Evolutionary conservation across 53 echinoderm and acorn worm species (phyloP).

Genomic region (Holothuria scabra): DNA sequence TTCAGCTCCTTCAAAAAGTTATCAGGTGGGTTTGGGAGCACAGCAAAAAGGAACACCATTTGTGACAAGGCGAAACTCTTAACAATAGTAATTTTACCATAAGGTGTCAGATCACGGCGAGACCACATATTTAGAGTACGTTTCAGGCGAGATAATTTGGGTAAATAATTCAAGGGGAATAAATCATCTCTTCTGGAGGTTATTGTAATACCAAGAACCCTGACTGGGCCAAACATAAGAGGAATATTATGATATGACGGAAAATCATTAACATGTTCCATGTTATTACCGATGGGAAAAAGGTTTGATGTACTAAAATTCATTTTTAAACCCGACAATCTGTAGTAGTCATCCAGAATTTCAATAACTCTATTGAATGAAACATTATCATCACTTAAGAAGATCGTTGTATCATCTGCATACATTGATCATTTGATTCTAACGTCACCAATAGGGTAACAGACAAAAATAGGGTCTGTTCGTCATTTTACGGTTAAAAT

Average conservation of each 20-base stretch:
- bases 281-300: not conserved
- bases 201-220: too few species aligned
- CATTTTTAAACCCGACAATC: constrained; percentile 17
- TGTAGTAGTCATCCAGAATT: constrained; percentile 8
- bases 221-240: not conserved
- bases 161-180: too few species aligned
- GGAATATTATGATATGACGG: constrained; percentile 1
- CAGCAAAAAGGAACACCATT: too few species aligned
- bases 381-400: not conserved
- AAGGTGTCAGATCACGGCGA: constrained; percentile 1
- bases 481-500: constrained; percentile 8
- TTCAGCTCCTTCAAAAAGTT: constrained; percentile 9
- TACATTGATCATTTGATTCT: not conserved
- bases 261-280: not conserved
- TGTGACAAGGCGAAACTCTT: too few species aligned
- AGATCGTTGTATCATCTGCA: constrained; percentile 3
- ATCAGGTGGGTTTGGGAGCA: too few species aligned
- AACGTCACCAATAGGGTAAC: constrained; percentile 20
- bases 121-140: constrained; percentile 29
- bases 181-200: not conserved
- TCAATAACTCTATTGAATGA: constrained; percentile 7
- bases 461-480: not conserved
- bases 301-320: constrained; percentile 27
- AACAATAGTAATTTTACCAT: too few species aligned
- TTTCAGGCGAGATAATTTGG: not conserved